Evolutionary conservation across 2,113 vertebrate genomes (phyloP).

Genomic region (Sardina pilchardus): DNA sequence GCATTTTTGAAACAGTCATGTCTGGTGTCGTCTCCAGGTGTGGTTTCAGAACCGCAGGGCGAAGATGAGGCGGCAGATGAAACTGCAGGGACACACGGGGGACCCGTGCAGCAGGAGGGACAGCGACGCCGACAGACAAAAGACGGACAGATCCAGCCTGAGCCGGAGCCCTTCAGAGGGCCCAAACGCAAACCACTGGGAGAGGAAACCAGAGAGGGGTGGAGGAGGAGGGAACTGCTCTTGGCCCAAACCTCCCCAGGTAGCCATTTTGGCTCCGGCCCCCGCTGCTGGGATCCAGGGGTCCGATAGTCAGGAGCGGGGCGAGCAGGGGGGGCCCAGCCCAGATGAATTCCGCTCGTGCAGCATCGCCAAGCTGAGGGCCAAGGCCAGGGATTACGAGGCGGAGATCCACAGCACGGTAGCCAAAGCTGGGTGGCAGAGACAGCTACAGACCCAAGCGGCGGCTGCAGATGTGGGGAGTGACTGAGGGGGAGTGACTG

Average conservation of each 20-base stretch:
- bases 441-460: constrained; percentile 54
- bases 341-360: constrained; percentile 71
- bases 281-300: constrained; percentile 31
- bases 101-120: constrained; percentile 47
- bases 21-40: constrained; percentile 61
- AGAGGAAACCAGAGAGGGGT: constrained; percentile 55
- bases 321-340: constrained; percentile 48
- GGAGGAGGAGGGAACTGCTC: constrained; percentile 37
- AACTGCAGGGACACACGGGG: constrained; percentile 64
- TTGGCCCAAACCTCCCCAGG: constrained; percentile 50
- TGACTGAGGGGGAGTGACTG: constrained; percentile 42
- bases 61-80: constrained; percentile 81
- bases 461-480: constrained; percentile 39
- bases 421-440: constrained; percentile 55
- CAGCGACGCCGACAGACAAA: constrained; percentile 34
- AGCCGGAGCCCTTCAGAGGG: constrained; percentile 49
- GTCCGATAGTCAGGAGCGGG: constrained; percentile 50
- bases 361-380: constrained; percentile 77
- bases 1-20: background rate
- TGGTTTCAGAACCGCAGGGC: constrained; percentile 85
- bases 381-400: constrained; percentile 77
- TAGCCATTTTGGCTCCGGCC: constrained; percentile 8
- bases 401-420: constrained; percentile 72
- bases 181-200: constrained; percentile 54
- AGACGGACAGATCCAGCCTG: background rate